Conservation (phyloP, 2,113 vertebrate genomes). For the Elaphurus davidianus region DNA sequence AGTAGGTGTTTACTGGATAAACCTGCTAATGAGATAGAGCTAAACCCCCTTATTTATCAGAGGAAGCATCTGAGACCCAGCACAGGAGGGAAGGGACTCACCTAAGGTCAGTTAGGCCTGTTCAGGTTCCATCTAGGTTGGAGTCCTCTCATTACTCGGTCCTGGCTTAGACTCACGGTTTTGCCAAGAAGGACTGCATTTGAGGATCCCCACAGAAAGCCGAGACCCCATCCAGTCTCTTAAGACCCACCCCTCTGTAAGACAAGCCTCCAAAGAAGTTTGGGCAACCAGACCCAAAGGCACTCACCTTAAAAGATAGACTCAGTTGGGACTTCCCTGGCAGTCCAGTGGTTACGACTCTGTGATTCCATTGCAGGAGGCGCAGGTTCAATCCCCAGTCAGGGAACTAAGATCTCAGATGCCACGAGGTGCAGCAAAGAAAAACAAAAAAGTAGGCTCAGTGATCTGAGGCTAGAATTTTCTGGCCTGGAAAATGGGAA, state of each 20-base stretch:
- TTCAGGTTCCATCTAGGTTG: neutral
- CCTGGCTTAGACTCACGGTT: neutral
- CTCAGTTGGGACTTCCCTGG: neutral
- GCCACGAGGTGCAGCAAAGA: neutral
- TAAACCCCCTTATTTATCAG: conserved; percentile 15
- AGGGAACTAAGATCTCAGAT: neutral
- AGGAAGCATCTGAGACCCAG: conserved; percentile 7
- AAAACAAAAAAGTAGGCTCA: neutral
- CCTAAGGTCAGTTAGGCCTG: neutral
- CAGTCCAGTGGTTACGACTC: neutral
- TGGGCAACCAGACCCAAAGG: neutral
- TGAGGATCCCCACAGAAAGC: neutral
- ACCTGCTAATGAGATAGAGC: neutral
- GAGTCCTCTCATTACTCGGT: neutral
- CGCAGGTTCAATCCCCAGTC: neutral
- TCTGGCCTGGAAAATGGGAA: neutral
- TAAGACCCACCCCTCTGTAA: neutral
- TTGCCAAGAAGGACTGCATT: neutral
- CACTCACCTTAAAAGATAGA: neutral
- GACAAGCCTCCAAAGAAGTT: neutral
- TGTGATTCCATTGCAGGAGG: neutral
- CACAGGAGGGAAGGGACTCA: neutral
- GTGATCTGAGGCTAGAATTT: neutral
- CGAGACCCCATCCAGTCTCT: neutral
- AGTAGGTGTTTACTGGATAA: neutral